A percentile compares a stretch with the other conserved stretches of the same genome.
These are phyloP conservation scores for Delphinapterus leucas DNA, from an alignment of 2,113 vertebrate genomes.

Conservation along the genomic window DNA sequence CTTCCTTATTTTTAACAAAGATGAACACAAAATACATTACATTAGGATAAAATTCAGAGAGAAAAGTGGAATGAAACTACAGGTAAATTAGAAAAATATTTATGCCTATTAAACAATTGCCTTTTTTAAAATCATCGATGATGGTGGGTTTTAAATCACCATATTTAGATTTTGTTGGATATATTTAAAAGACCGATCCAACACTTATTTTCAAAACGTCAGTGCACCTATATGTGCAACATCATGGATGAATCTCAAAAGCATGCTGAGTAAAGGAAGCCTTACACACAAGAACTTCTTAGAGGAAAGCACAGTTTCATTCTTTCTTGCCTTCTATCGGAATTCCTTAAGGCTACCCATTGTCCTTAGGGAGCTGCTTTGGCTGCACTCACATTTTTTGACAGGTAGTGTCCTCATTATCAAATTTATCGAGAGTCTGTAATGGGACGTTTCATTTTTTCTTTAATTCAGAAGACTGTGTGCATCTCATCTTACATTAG, in stretches of 20 bases:
- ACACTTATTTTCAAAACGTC: rapidly evolving
- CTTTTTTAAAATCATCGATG: neutral
- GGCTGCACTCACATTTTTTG: rapidly evolving
- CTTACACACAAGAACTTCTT: neutral
- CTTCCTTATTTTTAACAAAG: neutral
- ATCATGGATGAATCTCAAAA: rapidly evolving
- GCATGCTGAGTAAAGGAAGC: rapidly evolving
- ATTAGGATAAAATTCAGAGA: neutral
- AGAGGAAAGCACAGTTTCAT: rapidly evolving
- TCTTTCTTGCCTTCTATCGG: rapidly evolving
- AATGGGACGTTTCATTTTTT: rapidly evolving
- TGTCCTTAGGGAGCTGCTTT: neutral
- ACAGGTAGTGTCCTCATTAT: rapidly evolving
- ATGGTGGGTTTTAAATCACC: too few species aligned
- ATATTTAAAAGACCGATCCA: neutral
- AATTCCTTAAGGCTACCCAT: rapidly evolving
- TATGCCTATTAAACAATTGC: rapidly evolving
- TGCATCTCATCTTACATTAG: rapidly evolving
- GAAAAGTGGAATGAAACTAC: neutral
- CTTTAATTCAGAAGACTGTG: rapidly evolving
- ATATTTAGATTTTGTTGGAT: neutral
- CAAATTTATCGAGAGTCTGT: rapidly evolving
- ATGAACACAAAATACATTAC: neutral
- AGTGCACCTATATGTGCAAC: rapidly evolving
- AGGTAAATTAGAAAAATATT: neutral